A percentile compares a stretch with the other conserved stretches of the same genome.
phyloP scores from a whole-genome alignment of 2,888 invertebrate species.

The Lysandra bellargus region DNA sequence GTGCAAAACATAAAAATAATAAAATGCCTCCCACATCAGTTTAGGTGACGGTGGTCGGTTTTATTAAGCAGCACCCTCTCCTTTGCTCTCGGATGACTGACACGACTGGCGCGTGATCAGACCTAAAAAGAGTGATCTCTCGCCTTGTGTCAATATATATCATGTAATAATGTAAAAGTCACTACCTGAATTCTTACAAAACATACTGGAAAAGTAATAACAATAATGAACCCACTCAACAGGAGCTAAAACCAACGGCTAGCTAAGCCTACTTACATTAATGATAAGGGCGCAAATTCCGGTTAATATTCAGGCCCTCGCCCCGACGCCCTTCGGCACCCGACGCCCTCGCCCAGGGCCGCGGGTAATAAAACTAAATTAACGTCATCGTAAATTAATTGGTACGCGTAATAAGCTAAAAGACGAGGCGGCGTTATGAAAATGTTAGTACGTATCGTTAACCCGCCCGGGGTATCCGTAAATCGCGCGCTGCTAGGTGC shows the following conservation, averaged over 20 bases:
- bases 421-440: constrained; percentile 37
- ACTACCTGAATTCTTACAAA: background rate
- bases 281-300: constrained; percentile 24
- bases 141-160: too few species aligned
- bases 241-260: background rate
- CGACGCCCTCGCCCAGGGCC: constrained; percentile 33
- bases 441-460: constrained; percentile 28
- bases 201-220: background rate
- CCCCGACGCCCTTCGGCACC: constrained; percentile 24
- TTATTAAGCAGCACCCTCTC: too few species aligned
- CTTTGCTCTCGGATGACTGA: too few species aligned
- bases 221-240: background rate
- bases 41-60: too few species aligned
- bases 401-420: constrained; percentile 47
- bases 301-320: constrained; percentile 16
- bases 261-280: constrained; percentile 24
- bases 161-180: too few species aligned
- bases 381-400: constrained; percentile 47
- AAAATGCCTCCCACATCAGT: too few species aligned
- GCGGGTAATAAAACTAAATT: constrained; percentile 45
- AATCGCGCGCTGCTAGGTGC: background rate
- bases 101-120: too few species aligned
- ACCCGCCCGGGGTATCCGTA: background rate
- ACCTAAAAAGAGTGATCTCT: too few species aligned
- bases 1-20: too few species aligned